phyloP scores from a whole-genome alignment of 35 echinoderm and acorn worm species.

The Amphiura filiformis region DNA sequence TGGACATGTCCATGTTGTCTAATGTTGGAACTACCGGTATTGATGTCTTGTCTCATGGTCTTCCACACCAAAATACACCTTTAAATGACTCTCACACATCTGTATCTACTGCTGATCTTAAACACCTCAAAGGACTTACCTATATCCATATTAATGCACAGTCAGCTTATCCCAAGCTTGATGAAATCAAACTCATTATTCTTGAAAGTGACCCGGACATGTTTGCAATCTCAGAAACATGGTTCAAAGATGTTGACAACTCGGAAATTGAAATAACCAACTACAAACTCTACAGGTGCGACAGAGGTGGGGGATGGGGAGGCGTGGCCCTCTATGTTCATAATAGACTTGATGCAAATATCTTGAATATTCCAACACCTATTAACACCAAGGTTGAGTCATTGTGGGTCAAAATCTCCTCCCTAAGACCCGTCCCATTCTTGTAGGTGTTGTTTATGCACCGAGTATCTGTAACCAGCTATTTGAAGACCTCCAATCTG shows the following conservation, averaged over 20 bases:
- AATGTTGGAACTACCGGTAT: too few species aligned
- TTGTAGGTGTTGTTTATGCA: neutral
- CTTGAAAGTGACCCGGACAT: constrained; percentile 25
- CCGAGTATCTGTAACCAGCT: neutral
- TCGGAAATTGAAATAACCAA: neutral
- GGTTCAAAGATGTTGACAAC: constrained; percentile 7
- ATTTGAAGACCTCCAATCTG: neutral
- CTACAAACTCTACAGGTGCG: neutral
- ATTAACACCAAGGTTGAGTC: neutral
- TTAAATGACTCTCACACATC: too few species aligned
- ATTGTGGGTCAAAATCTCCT: constrained; percentile 3
- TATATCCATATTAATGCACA: neutral
- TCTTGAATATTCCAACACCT: neutral
- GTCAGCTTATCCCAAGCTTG: neutral
- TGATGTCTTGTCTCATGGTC: too few species aligned
- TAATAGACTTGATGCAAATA: neutral
- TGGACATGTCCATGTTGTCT: too few species aligned
- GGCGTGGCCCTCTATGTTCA: constrained; percentile 1
- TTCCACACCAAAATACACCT: too few species aligned
- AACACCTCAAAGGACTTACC: too few species aligned
- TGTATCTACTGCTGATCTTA: too few species aligned
- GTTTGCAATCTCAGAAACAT: constrained; percentile 12
- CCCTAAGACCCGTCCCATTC: constrained; percentile 8
- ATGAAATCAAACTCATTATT: neutral
- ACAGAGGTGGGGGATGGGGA: neutral